phyloP scores from a whole-genome alignment of 2,888 invertebrate species.

The Podabrus alpinus region DNA sequence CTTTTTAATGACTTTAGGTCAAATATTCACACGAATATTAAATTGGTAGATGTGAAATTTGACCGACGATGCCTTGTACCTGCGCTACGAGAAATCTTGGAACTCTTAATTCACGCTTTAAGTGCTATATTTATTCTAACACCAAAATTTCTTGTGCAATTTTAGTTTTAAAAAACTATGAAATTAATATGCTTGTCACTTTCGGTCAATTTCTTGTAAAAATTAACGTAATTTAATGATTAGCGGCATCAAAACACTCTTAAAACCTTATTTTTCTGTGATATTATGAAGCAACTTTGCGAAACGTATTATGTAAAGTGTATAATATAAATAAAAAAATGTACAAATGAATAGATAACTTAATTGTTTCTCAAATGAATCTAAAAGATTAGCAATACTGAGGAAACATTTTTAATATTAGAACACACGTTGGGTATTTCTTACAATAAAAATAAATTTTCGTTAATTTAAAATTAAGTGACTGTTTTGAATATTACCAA shows the following conservation, averaged over 20 bases:
- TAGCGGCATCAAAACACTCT: slow-evolving; percentile 24
- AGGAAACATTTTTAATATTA: not conserved
- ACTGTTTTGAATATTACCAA: not conserved
- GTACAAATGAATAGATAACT: slow-evolving; percentile 26
- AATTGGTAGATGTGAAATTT: slow-evolving; percentile 36
- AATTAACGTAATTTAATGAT: slow-evolving; percentile 6
- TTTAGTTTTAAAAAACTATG: not conserved
- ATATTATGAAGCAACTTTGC: slow-evolving; percentile 27
- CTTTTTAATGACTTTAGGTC: slow-evolving; percentile 33
- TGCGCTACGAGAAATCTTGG: slow-evolving; percentile 32
- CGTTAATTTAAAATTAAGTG: not conserved
- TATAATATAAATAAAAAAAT: slow-evolving; percentile 20
- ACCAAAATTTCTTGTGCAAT: slow-evolving; percentile 19
- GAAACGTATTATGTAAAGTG: slow-evolving; percentile 26
- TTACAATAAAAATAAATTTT: not conserved
- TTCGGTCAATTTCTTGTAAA: slow-evolving; percentile 20
- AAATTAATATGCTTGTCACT: slow-evolving; percentile 6
- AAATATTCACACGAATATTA: slow-evolving; percentile 31
- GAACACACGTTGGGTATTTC: not conserved
- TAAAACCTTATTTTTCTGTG: slow-evolving; percentile 30
- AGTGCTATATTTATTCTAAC: slow-evolving; percentile 28
- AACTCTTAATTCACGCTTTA: slow-evolving; percentile 34
- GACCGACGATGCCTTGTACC: slow-evolving; percentile 37
- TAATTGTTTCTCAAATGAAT: slow-evolving; percentile 25
- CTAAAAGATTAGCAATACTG: slow-evolving; percentile 27